Percentiles rank a stretch among this genome's conserved stretches.
phyloP scores from a whole-genome alignment of 2,113 vertebrate species.

The Columba janthina region DNA sequence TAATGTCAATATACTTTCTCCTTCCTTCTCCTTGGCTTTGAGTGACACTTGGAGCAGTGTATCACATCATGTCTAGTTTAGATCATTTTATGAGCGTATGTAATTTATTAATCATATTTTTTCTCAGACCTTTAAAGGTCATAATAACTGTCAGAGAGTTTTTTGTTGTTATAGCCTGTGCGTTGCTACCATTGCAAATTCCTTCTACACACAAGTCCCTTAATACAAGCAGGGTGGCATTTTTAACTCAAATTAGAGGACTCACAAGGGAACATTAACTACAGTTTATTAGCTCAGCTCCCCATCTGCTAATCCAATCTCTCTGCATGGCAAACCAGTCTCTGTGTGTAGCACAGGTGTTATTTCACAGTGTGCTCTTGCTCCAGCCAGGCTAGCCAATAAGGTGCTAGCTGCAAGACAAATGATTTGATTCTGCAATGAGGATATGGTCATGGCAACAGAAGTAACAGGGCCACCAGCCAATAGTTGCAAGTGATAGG shows the following conservation, averaged over 20 bases:
- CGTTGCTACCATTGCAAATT: background rate
- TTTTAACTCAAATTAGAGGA: slow-evolving; percentile 9
- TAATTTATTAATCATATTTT: background rate
- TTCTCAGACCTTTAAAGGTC: background rate
- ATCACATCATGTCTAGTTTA: background rate
- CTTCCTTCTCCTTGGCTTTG: background rate
- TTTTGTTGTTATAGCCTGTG: background rate
- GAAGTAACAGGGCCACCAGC: background rate
- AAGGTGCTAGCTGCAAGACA: background rate
- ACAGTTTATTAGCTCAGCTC: background rate
- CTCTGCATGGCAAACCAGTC: background rate
- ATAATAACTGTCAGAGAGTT: background rate
- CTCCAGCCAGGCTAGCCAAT: background rate
- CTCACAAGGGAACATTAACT: background rate
- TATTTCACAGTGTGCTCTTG: background rate
- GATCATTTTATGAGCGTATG: background rate
- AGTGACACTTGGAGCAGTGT: background rate
- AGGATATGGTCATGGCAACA: background rate
- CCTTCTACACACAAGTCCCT: background rate
- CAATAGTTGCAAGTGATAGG: background rate
- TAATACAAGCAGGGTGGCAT: background rate
- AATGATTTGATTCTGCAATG: background rate
- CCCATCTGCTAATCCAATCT: background rate
- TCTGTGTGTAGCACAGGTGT: background rate
- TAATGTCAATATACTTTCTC: background rate